A percentile compares a stretch with the other conserved stretches of the same genome.
Evolutionary conservation across 2,113 vertebrate genomes (phyloP).

Genomic region (Camelus dromedarius): DNA sequence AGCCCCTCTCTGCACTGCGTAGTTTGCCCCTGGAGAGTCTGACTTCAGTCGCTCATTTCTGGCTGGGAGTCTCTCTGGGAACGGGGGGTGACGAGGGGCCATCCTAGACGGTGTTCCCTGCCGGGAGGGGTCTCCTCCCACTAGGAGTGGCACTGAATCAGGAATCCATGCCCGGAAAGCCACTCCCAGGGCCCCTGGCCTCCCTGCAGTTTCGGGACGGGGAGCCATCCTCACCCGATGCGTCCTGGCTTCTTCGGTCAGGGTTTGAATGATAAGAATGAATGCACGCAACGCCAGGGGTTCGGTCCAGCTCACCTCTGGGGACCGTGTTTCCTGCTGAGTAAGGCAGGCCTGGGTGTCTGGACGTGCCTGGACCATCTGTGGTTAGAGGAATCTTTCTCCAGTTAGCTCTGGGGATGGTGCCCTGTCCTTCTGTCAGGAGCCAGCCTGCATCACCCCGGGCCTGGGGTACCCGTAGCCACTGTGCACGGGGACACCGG

Average conservation of each 20-base stretch:
- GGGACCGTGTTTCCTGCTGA: not conserved
- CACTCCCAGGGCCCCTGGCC: not conserved
- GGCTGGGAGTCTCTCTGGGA: not conserved
- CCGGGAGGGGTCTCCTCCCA: not conserved
- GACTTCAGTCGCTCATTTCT: not conserved
- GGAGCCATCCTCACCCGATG: not conserved
- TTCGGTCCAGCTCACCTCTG: not conserved
- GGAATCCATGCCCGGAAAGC: not conserved
- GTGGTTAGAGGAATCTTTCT: not conserved
- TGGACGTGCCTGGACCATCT: not conserved
- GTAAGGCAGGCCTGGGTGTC: not conserved
- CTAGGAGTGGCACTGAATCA: not conserved
- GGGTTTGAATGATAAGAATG: not conserved
- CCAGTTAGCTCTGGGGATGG: not conserved
- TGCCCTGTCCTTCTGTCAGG: not conserved
- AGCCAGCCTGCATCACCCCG: not conserved
- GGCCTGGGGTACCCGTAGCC: too few relatives aligned
- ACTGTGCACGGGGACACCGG: accelerated
- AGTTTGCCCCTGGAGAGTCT: not conserved
- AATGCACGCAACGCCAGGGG: accelerated
- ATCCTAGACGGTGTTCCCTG: not conserved
- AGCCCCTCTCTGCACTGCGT: not conserved
- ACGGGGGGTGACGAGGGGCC: not conserved
- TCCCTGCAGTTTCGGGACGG: not conserved
- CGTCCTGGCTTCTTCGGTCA: not conserved